These are phyloP conservation scores for Tolypeutes matacus DNA, from an alignment of 2,797 vertebrate genomes.

Conservation along the genomic window DNA sequence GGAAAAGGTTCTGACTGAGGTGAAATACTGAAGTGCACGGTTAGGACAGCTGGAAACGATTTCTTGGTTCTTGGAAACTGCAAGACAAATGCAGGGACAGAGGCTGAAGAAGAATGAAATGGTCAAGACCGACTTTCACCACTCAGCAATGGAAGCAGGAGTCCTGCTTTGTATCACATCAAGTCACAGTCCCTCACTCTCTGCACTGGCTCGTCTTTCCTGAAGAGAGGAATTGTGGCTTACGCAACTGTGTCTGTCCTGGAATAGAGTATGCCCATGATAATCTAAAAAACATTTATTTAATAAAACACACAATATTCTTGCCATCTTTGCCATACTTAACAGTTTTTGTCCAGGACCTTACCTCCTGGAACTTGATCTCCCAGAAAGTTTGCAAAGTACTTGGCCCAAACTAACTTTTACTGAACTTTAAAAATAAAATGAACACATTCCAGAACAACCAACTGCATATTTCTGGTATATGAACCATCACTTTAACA, in stretches of 20 bases:
- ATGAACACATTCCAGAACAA: slow-evolving; percentile 49
- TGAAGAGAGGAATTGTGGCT: background rate
- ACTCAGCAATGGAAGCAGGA: background rate
- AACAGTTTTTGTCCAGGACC: background rate
- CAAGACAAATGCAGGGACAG: background rate
- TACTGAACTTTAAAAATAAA: slow-evolving; percentile 50
- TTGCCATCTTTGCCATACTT: background rate
- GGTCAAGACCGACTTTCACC: background rate
- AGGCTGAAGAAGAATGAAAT: background rate
- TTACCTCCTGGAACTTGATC: background rate
- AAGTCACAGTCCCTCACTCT: background rate
- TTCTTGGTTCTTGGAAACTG: background rate
- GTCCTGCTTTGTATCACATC: background rate
- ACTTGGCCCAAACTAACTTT: slow-evolving; percentile 37
- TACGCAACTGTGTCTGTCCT: background rate
- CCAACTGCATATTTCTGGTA: slow-evolving; percentile 20
- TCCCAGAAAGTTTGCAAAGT: slow-evolving; percentile 11
- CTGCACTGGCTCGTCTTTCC: background rate
- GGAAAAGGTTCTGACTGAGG: background rate
- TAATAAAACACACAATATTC: background rate
- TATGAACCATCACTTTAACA: slow-evolving; percentile 16
- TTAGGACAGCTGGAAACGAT: background rate
- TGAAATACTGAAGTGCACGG: background rate
- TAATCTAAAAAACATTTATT: background rate
- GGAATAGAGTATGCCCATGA: background rate